Conservation (phyloP, 64 coral and sea anemone genomes). For the Montipora foliosa region DNA sequence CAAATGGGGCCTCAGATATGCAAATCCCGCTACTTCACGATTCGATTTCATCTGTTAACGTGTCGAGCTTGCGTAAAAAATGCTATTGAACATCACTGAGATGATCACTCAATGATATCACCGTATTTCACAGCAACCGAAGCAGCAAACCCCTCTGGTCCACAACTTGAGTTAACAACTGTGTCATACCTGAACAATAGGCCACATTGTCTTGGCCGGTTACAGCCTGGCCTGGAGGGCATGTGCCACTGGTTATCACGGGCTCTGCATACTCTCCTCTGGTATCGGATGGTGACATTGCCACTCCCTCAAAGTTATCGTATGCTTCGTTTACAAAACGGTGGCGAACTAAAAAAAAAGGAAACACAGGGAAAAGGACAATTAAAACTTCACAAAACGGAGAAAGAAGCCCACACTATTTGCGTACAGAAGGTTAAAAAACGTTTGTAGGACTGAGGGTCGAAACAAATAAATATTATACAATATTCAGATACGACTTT, state of each 20-base stretch:
- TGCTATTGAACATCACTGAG: no score
- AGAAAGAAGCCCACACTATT: no score
- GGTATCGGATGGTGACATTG: neutral
- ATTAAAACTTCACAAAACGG: no score
- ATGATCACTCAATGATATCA: neutral
- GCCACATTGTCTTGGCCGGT: neutral
- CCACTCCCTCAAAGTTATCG: slow-evolving; percentile 39
- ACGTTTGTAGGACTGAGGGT: no score
- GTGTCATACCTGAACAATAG: neutral
- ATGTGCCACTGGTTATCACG: neutral
- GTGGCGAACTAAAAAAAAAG: slow-evolving; percentile 27
- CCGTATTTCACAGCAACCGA: neutral
- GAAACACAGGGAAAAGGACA: neutral
- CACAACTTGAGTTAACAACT: neutral
- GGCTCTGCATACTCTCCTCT: neutral
- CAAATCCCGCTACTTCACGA: no score
- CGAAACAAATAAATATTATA: no score
- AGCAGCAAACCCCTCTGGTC: neutral
- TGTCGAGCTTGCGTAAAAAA: no score
- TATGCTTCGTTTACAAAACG: slow-evolving; percentile 44
- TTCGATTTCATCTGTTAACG: no score
- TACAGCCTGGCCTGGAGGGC: neutral
- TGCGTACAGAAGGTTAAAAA: no score
- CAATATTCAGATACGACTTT: no score
- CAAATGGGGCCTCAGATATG: no score